Evolutionary conservation across 2,888 invertebrate genomes (phyloP).

Genomic region (Pachliopta kotzebuea): DNA sequence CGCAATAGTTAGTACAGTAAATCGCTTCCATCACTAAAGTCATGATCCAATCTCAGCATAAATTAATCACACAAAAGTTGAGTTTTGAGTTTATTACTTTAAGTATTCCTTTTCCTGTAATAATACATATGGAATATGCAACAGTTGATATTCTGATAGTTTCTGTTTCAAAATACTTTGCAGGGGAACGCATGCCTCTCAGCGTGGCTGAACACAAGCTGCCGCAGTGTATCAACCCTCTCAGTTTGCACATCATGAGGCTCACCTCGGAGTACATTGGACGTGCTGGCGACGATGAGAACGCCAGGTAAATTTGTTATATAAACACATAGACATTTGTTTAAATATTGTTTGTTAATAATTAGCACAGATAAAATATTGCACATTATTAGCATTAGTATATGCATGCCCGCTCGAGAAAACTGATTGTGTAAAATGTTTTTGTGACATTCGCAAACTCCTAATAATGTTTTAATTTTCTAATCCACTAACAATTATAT

Average conservation of each 20-base stretch:
- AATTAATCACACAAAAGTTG: no score
- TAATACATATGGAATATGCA: no score
- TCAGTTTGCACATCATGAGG: slow-evolving; percentile 96
- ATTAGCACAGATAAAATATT: background rate
- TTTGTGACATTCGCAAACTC: no score
- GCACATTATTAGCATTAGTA: background rate
- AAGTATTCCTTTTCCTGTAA: no score
- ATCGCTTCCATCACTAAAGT: no score
- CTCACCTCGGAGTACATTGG: slow-evolving; percentile 94
- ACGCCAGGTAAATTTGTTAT: slow-evolving; percentile 50
- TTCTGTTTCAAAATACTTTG: slow-evolving; percentile 17
- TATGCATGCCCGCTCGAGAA: slow-evolving; percentile 17
- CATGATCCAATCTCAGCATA: no score
- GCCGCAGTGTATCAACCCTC: slow-evolving; percentile 94
- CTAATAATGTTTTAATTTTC: no score
- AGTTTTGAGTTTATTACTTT: no score
- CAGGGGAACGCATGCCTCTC: slow-evolving; percentile 95
- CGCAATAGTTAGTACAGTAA: no score
- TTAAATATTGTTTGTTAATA: background rate
- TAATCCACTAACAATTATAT: no score
- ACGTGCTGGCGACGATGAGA: slow-evolving; percentile 70
- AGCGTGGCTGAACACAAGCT: slow-evolving; percentile 96
- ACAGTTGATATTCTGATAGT: slow-evolving; percentile 16
- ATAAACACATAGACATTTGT: background rate
- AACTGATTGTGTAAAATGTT: background rate